A percentile compares a stretch with the other conserved stretches of the same genome.
Evolutionary conservation across 2,888 invertebrate genomes (phyloP).

Genomic region (Taphrorychus bicolor): DNA sequence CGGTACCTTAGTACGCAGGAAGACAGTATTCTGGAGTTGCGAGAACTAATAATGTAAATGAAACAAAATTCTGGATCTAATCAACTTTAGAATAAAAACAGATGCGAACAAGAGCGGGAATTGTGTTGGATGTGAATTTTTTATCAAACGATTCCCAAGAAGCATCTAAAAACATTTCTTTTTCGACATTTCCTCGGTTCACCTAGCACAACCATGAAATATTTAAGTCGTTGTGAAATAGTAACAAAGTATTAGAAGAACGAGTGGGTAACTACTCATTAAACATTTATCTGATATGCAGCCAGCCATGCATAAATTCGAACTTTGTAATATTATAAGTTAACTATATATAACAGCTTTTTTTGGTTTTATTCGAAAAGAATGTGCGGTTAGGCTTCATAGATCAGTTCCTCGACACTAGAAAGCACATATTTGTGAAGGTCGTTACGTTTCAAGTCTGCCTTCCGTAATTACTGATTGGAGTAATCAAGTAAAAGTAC

Average conservation of each 20-base stretch:
- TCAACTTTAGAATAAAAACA: no score
- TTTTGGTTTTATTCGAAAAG: not conserved
- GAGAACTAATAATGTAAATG: no score
- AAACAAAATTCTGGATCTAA: no score
- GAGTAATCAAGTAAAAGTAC: conserved; percentile 1
- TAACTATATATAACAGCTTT: not conserved
- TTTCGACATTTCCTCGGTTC: not conserved
- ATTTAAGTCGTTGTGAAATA: not conserved
- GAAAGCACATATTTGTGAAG: conserved; percentile 24
- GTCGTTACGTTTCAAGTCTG: conserved; percentile 11
- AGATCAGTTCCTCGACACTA: conserved; percentile 5
- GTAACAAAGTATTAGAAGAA: not conserved
- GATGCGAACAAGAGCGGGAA: no score
- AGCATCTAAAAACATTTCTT: not conserved
- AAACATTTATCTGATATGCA: not conserved
- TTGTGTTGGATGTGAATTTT: no score
- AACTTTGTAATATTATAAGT: not conserved
- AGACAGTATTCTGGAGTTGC: no score
- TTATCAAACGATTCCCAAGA: no score
- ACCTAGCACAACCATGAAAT: not conserved
- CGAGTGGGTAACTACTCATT: not conserved
- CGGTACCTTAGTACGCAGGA: no score
- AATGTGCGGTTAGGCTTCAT: not conserved
- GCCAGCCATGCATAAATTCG: not conserved
- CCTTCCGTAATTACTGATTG: not conserved